These are phyloP conservation scores for Drosophila ficusphila DNA, from an alignment of 1,140 invertebrate genomes.

Conservation along the genomic window DNA sequence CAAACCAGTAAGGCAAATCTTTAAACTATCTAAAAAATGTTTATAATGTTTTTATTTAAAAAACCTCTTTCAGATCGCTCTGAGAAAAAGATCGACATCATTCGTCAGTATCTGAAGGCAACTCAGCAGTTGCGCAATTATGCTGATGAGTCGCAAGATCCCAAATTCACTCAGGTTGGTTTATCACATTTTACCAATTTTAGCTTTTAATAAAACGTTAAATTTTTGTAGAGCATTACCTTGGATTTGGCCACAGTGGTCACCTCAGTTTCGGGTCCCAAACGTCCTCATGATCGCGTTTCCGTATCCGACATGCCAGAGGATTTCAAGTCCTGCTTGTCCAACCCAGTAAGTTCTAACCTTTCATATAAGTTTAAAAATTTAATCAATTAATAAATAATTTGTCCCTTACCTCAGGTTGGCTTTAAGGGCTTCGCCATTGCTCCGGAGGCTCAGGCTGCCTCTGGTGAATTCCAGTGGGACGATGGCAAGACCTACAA, in stretches of 20 bases:
- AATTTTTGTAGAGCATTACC: slow-evolving; percentile 88
- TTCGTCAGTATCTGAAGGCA: slow-evolving; percentile 93
- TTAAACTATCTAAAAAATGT: background rate
- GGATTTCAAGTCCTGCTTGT: slow-evolving; percentile 94
- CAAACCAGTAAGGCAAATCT: slow-evolving; percentile 91
- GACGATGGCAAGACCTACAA: slow-evolving; percentile 93
- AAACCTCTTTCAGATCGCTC: slow-evolving; percentile 89
- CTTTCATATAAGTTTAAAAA: background rate
- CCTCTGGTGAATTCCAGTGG: slow-evolving; percentile 90
- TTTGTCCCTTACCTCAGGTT: slow-evolving; percentile 86
- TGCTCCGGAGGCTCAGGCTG: slow-evolving; percentile 87
- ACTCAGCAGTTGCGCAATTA: slow-evolving; percentile 95
- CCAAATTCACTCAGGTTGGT: slow-evolving; percentile 91
- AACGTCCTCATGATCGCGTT: slow-evolving; percentile 98
- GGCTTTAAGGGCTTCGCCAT: slow-evolving; percentile 98
- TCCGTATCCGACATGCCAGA: slow-evolving; percentile 94
- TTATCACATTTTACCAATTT: too few species aligned
- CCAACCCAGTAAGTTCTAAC: slow-evolving; percentile 90
- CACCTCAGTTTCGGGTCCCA: slow-evolving; percentile 97
- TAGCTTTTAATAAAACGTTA: background rate
- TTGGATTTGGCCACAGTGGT: slow-evolving; percentile 95
- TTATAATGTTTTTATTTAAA: background rate
- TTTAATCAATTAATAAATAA: too few species aligned
- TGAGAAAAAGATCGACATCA: slow-evolving; percentile 91
- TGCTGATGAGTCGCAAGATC: slow-evolving; percentile 90